A percentile compares a stretch with the other conserved stretches of the same genome.
phyloP scores from a whole-genome alignment of 2,888 invertebrate species.

The Yponomeuta sedellus region DNA sequence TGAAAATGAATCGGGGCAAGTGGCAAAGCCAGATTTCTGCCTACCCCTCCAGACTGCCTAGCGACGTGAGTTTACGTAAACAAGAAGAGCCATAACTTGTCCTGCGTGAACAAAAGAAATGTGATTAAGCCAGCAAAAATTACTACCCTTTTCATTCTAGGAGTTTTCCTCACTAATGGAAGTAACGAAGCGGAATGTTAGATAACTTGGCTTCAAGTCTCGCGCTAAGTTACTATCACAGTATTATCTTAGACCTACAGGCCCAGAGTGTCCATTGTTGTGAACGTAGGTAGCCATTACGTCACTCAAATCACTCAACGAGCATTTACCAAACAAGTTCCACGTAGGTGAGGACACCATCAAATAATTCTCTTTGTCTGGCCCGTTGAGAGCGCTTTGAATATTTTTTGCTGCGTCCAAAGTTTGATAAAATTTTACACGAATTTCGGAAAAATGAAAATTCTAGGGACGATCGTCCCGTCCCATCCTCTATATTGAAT shows the following conservation, averaged over 20 bases:
- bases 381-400: too few species aligned
- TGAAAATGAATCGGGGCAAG: too few species aligned
- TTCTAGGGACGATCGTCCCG: background rate
- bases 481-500: slow-evolving; percentile 11
- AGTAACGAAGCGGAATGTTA: slow-evolving; percentile 30
- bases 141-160: slow-evolving; percentile 4
- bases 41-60: too few species aligned
- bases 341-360: too few species aligned
- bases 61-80: too few species aligned
- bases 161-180: slow-evolving; percentile 20
- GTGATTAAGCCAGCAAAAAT: background rate
- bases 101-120: background rate
- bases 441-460: background rate
- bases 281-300: background rate
- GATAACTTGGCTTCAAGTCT: slow-evolving; percentile 41
- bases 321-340: too few species aligned
- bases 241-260: background rate
- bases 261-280: background rate
- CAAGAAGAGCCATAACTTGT: too few species aligned
- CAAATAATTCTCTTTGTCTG: too few species aligned
- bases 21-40: too few species aligned
- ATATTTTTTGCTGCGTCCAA: too few species aligned
- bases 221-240: slow-evolving; percentile 28
- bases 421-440: too few species aligned
- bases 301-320: too few species aligned